phyloP scores from a whole-genome alignment of 1,140 invertebrate species.

The Thaumetopoea pityocampa region DNA sequence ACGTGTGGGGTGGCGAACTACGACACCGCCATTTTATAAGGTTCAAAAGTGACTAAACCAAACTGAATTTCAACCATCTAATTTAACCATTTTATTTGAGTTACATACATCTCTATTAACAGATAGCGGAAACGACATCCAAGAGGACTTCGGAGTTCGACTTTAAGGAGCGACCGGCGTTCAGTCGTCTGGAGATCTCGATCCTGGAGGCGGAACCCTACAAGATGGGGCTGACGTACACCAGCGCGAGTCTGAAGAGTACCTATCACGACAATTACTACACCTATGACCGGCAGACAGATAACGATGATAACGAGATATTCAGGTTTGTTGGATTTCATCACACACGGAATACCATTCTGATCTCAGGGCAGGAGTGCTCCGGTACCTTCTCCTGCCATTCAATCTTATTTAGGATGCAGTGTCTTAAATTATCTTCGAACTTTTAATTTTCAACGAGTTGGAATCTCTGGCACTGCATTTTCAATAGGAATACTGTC shows the following conservation, averaged over 20 bases:
- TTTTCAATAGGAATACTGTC: too few species aligned
- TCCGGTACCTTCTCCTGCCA: too few species aligned
- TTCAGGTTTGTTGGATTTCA: conserved; percentile 31
- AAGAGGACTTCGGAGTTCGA: conserved; percentile 44
- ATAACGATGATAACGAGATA: conserved; percentile 36
- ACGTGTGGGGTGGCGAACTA: too few species aligned
- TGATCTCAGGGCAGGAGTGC: not conserved
- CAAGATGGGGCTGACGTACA: conserved; percentile 50
- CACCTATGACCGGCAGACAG: conserved; percentile 28
- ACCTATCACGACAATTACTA: conserved; percentile 45
- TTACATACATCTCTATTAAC: too few species aligned
- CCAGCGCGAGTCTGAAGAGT: conserved; percentile 41
- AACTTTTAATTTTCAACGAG: too few species aligned
- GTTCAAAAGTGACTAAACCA: too few species aligned
- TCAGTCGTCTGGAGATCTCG: conserved; percentile 51
- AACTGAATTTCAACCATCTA: too few species aligned
- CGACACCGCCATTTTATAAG: too few species aligned
- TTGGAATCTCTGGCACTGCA: too few species aligned
- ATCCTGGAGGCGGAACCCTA: conserved; percentile 50
- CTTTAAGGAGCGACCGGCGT: conserved; percentile 57
- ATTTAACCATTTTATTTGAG: too few species aligned
- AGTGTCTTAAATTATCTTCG: too few species aligned
- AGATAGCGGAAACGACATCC: conserved; percentile 59
- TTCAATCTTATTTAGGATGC: too few species aligned
- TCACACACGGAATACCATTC: not conserved